These are phyloP conservation scores for Protodeltote pygarga DNA, from an alignment of 2,888 invertebrate genomes.

Conservation along the genomic window DNA sequence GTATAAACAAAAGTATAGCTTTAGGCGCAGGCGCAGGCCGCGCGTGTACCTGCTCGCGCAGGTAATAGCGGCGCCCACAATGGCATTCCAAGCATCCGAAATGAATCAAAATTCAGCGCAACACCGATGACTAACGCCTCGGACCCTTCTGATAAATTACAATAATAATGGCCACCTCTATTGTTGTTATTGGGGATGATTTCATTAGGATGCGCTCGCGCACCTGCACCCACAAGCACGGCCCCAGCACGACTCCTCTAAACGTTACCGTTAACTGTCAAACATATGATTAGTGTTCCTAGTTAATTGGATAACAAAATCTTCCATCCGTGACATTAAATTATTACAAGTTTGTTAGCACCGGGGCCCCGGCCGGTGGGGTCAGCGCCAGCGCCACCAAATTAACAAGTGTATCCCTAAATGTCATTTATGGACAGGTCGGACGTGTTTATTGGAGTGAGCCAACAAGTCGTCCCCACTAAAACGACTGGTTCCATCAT, in stretches of 20 bases:
- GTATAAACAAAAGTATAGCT: conserved; percentile 71
- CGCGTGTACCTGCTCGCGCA: conserved; percentile 64
- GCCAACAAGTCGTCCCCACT: conserved; percentile 70
- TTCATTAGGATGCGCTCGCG: conserved; percentile 74
- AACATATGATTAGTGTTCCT: conserved; percentile 58
- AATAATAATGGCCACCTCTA: conserved; percentile 76
- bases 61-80: conserved; percentile 79
- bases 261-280: conserved; percentile 66
- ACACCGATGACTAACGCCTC: conserved; percentile 67
- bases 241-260: conserved; percentile 24
- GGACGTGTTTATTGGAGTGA: conserved; percentile 77
- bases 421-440: conserved; percentile 76
- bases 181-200: conserved; percentile 80
- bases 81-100: conserved; percentile 83
- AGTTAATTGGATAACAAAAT: conserved; percentile 47
- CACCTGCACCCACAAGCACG: conserved; percentile 59
- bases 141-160: conserved; percentile 75
- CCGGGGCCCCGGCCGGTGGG: conserved; percentile 14
- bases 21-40: conserved; percentile 17
- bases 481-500: conserved; percentile 79
- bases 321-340: conserved; percentile 35
- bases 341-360: conserved; percentile 25
- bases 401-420: conserved; percentile 73
- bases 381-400: conserved; percentile 30
- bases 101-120: conserved; percentile 82